Percentiles rank a stretch among this genome's conserved stretches.
Conservation (phyloP, 2,888 invertebrate genomes). For the Encarsia formosa region DNA sequence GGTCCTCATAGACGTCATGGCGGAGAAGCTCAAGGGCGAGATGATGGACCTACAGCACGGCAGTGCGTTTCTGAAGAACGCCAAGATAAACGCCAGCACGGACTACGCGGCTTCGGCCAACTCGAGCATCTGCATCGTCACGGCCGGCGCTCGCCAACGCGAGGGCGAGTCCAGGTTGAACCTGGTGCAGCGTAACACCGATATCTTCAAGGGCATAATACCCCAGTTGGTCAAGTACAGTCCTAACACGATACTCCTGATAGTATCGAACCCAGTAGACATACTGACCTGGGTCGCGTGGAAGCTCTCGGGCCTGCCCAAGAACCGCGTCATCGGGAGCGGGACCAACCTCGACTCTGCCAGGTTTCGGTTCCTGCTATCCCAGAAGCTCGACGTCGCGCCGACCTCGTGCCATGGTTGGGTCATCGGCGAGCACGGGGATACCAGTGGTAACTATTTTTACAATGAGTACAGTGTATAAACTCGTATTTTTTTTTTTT, state of each 20-base stretch:
- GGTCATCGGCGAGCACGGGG: slow-evolving; percentile 94
- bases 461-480: no score
- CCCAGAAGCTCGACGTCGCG: slow-evolving; percentile 75
- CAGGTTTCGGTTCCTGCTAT: slow-evolving; percentile 82
- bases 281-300: slow-evolving; percentile 91
- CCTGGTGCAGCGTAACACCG: slow-evolving; percentile 85
- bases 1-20: slow-evolving; percentile 75
- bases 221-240: slow-evolving; percentile 79
- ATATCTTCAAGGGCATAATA: slow-evolving; percentile 81
- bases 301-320: slow-evolving; percentile 87
- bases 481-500: no score
- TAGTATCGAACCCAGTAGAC: slow-evolving; percentile 92
- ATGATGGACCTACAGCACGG: slow-evolving; percentile 91
- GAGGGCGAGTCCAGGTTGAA: slow-evolving; percentile 85
- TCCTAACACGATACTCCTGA: slow-evolving; percentile 77
- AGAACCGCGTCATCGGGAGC: slow-evolving; percentile 83
- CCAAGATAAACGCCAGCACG: slow-evolving; percentile 72
- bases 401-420: slow-evolving; percentile 85
- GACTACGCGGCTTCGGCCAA: slow-evolving; percentile 75
- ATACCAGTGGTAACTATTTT: slow-evolving; percentile 78
- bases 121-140: slow-evolving; percentile 81
- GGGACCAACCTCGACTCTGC: slow-evolving; percentile 93
- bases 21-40: slow-evolving; percentile 82
- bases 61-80: slow-evolving; percentile 75
- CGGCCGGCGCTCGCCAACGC: slow-evolving; percentile 86